phyloP scores from a whole-genome alignment of 1,140 invertebrate species.

The Heliconius congener region DNA sequence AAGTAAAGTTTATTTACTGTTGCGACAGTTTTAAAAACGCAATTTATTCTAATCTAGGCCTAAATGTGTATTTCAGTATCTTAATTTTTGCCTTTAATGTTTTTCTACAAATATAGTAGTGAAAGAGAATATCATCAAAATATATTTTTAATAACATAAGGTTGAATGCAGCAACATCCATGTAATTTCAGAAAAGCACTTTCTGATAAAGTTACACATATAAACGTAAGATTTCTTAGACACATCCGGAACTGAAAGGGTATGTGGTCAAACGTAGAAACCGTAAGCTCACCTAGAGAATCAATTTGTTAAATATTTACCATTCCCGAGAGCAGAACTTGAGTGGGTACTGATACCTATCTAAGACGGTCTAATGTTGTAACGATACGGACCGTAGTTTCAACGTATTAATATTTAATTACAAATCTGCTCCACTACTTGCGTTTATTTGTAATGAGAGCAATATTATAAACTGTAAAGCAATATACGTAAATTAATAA shows the following conservation, averaged over 20 bases:
- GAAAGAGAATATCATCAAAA: too few relatives aligned
- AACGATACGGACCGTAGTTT: constrained; percentile 31
- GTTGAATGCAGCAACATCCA: neutral
- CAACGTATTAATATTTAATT: constrained; percentile 39
- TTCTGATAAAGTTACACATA: constrained; percentile 51
- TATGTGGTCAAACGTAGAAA: constrained; percentile 63
- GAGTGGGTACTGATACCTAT: constrained; percentile 37
- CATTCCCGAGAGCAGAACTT: constrained; percentile 50
- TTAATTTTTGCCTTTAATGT: too few relatives aligned
- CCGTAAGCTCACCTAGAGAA: constrained; percentile 62
- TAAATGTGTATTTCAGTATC: too few relatives aligned
- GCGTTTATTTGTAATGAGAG: constrained; percentile 2
- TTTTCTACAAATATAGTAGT: too few relatives aligned
- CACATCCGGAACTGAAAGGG: constrained; percentile 69
- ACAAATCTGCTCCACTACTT: constrained; percentile 17
- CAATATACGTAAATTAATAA: neutral
- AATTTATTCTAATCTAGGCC: too few relatives aligned
- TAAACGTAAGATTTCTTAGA: constrained; percentile 52
- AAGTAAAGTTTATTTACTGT: too few relatives aligned
- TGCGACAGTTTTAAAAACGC: too few relatives aligned
- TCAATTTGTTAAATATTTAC: constrained; percentile 76
- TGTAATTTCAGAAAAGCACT: constrained; percentile 17
- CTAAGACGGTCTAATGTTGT: constrained; percentile 54
- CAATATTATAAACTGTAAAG: neutral
- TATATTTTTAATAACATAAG: neutral